phyloP scores from a whole-genome alignment of 2,113 vertebrate species.

The Archilochus colubris region DNA sequence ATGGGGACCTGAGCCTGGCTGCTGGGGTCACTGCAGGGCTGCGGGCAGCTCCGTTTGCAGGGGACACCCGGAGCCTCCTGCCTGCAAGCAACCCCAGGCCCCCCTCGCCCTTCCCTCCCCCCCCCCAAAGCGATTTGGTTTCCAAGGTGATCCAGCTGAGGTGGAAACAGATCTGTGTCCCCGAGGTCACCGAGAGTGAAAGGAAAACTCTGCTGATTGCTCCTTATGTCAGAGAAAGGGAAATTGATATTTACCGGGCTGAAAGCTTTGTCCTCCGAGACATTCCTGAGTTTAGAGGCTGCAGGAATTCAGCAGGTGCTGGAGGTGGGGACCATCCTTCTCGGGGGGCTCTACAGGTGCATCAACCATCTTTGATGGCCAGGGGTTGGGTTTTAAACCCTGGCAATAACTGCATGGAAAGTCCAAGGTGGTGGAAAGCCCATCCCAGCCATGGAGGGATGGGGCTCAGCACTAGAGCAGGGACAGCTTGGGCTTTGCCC shows the following conservation, averaged over 20 bases:
- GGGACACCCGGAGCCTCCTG: background rate
- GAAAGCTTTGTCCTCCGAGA: background rate
- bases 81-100: background rate
- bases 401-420: background rate
- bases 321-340: background rate
- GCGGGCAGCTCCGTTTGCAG: background rate
- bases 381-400: background rate
- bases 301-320: background rate
- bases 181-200: background rate
- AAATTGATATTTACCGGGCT: background rate
- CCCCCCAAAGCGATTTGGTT: background rate
- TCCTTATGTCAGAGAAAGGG: background rate
- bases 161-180: background rate
- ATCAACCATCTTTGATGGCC: background rate
- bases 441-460: rapidly evolving
- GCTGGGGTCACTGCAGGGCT: background rate
- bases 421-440: background rate
- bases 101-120: too few relatives aligned
- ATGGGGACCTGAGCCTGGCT: background rate
- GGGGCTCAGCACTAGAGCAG: background rate
- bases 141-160: background rate
- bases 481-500: background rate
- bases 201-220: background rate
- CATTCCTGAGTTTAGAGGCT: rapidly evolving
- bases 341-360: background rate